Conservation (phyloP, 1,140 invertebrate genomes). For the Oedothorax gibbosus region DNA sequence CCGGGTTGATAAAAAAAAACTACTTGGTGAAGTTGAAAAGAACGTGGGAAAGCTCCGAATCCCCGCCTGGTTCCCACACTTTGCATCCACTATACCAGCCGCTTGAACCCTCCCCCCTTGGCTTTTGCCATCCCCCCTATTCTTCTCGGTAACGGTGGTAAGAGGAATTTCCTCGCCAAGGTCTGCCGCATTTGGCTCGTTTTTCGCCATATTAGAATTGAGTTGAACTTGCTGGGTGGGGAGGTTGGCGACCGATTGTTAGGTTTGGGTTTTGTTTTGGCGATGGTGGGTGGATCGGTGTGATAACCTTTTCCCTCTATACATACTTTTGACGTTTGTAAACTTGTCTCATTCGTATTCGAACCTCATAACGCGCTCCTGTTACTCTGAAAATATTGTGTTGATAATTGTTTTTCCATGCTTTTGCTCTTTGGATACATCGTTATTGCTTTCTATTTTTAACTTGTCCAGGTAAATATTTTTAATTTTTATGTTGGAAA, state of each 20-base stretch:
- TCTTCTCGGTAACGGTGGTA: background rate
- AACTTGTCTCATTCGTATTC: constrained; percentile 35
- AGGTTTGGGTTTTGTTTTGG: background rate
- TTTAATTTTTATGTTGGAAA: background rate
- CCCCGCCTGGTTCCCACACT: constrained; percentile 53
- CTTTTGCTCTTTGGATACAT: background rate
- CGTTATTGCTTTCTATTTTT: constrained; percentile 10
- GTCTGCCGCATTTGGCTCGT: background rate
- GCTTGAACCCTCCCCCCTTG: background rate
- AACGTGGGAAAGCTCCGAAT: constrained; percentile 41
- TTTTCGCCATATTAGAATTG: background rate
- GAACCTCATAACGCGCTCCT: background rate
- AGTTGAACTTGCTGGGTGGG: background rate
- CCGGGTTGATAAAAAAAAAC: constrained; percentile 16
- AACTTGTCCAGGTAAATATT: background rate
- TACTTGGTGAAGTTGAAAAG: constrained; percentile 38
- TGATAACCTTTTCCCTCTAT: constrained; percentile 8
- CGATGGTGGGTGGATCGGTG: background rate
- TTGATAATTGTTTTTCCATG: background rate
- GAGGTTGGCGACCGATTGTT: background rate
- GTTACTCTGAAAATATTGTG: background rate
- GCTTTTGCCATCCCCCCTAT: background rate
- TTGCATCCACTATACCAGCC: constrained; percentile 26
- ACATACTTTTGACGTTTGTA: constrained; percentile 23
- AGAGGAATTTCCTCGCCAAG: background rate